A percentile compares a stretch with the other conserved stretches of the same genome.
phyloP scores from a whole-genome alignment of 2,113 vertebrate species.

The Himantopus leucocephalus region DNA sequence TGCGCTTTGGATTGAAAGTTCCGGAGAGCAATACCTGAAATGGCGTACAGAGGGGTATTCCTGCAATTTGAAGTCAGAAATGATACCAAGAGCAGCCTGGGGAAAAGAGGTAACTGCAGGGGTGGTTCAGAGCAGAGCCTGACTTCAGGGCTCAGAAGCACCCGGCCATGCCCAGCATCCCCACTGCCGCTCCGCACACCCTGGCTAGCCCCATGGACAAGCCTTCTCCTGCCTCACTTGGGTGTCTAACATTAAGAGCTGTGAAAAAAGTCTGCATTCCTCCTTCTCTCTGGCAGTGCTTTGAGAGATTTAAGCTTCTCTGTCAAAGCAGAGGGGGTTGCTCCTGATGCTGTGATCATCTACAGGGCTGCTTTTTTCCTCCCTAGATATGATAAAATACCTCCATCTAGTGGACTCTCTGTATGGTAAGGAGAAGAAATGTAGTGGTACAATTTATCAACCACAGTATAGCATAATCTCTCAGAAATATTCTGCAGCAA shows the following conservation, averaged over 20 bases:
- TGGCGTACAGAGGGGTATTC: background rate
- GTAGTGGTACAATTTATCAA: background rate
- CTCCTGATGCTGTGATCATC: background rate
- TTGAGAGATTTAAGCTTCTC: background rate
- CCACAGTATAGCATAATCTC: background rate
- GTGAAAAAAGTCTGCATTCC: background rate
- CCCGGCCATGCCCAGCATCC: background rate
- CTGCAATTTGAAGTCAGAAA: background rate
- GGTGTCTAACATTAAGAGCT: background rate
- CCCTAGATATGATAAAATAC: conserved; percentile 24
- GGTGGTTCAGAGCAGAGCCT: background rate
- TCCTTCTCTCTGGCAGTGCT: background rate
- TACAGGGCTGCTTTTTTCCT: background rate
- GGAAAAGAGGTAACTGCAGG: background rate
- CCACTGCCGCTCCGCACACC: fast-evolving
- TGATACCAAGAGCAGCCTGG: background rate
- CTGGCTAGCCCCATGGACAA: background rate
- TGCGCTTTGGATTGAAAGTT: background rate
- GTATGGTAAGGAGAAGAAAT: background rate
- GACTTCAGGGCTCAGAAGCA: background rate
- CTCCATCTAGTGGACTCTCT: conserved; percentile 68
- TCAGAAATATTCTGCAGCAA: background rate
- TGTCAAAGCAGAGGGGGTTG: background rate
- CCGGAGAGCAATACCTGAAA: background rate
- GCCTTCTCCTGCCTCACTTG: background rate